Evolutionary conservation across 1,140 invertebrate species (phyloP), one percentile per base, ranked within the genome.

Genomic region (Drosophila sechellia): DNA sequence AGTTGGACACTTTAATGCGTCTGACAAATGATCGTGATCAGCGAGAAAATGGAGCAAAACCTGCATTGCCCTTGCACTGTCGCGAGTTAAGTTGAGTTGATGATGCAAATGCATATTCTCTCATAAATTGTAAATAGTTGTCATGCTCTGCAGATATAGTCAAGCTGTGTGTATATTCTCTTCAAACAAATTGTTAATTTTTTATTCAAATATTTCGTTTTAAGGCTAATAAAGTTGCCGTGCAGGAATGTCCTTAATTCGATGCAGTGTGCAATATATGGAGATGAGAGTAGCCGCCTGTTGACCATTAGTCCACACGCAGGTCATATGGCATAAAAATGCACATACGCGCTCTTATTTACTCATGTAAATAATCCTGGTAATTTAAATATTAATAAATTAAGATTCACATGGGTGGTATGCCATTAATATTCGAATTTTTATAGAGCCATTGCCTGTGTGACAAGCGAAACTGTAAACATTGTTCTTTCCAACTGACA

Each of bases 1-100:
- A 50, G 27, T 31, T 50, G 10, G 34, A 34, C 48, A 17, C 15
- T 34, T 31, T 34, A 50, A 50, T 50, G 48, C 48, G n/a, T 4
- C 25, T 17, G 25, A 50, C 48, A 50, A 50, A 50, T 50, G 48
- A 50, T 50, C 27, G 31, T 50, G 48, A 50, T 50, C 27, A 15
- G 27, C 25, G 27, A 1, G 3, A 15, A 50, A 31, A 34, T 50
- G 25, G 27, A n/a, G n/a, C 25, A 34, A 50, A 50, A 6, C n/a
- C 40, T 3, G 0, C 15, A 42, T 8, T 42, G 15, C 42, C 17
- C 8, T 11, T 20, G n/a, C n/a, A n/a, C 13, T 40, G 20, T 22
- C 6, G 5, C 39, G 6, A 22, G 20, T 22, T 22, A 22, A 22
- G 20, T 22, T 22, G 17, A 17, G 17, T 17, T 17, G 17, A 17